Evolutionary conservation across 2,888 invertebrate genomes (phyloP), one percentile per base, ranked within the genome.

Genomic region (Antheraea yamamai): DNA sequence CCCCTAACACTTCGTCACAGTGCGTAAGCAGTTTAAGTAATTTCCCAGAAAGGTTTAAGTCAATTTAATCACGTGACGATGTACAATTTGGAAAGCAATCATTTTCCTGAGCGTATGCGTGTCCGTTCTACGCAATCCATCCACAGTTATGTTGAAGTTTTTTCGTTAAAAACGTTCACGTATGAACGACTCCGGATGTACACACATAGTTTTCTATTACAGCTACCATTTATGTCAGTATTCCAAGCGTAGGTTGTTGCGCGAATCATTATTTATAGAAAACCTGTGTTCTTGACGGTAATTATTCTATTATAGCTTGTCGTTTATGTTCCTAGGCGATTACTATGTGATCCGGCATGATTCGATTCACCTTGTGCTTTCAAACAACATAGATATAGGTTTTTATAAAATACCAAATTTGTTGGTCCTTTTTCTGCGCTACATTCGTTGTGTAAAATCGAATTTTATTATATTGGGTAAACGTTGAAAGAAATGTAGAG

Each of bases 111-210:
- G n/a, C 23, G 61, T 20, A 4, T 7, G 61, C 61, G 61, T 61
- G n/a, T 61, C 61, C 61, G 61, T 7, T n/a, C 10, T 61, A 61
- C 10, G 61, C 61, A 61, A 61, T 61, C 23, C n/a, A 61, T 61
- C 35, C 61, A 61, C 7, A n/a, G 23, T 10, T 61, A 10, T 61
- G 23, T n/a, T 58, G 61, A 4, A 20, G 23, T 20, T 61, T 61
- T 61, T 61, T 61, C 20, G 10, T 7, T 61, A 55, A 20, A 55
- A 16, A 55, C 23, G 61, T n/a, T n/a, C 23, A 23, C 23, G 61
- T 61, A 61, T 61, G 61, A 61, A 61, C 61, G 61, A 61, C 23
- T n/a, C n/a, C 61, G 61, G 61, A 61, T 23, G 61, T 61, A 20
- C 4, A 6, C 4, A 55, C 55, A 55, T 55, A 12, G 61, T 3